Evolutionary conservation across 2,888 invertebrate species (phyloP).

Genomic region (Dryadula phaetusa): DNA sequence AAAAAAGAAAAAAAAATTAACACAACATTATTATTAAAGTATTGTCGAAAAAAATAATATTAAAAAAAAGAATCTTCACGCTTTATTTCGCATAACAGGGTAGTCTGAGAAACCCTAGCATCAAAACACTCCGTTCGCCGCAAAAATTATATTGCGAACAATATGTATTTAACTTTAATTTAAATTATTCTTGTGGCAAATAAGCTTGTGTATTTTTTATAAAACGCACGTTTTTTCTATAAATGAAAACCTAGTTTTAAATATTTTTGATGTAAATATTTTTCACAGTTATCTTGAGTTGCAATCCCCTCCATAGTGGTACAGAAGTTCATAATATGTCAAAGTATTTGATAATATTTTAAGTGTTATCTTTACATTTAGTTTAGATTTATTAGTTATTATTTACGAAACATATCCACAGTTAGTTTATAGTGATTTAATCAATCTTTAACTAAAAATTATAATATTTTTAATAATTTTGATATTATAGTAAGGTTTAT

Average conservation of each 20-base stretch:
- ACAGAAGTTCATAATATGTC: constrained; percentile 6
- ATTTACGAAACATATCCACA: not conserved
- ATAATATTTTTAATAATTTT: not conserved
- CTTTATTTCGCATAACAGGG: no score
- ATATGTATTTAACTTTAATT: no score
- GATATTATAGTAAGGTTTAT: no score
- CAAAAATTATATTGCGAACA: no score
- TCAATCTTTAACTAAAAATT: not conserved
- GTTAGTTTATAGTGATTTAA: not conserved
- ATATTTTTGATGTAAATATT: not conserved
- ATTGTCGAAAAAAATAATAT: no score
- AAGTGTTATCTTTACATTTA: not conserved
- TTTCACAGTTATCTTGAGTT: not conserved
- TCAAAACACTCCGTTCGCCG: no score
- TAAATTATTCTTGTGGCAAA: no score
- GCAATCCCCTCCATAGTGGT: not conserved
- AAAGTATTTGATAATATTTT: constrained; percentile 2
- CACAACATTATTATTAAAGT: no score
- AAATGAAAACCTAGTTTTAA: not conserved
- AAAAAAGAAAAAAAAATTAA: no score
- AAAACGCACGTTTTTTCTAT: not conserved
- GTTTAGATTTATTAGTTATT: not conserved
- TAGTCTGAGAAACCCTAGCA: no score
- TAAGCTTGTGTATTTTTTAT: no score
- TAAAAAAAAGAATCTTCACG: no score